Evolutionary conservation across 2,113 vertebrate species (phyloP).

Genomic region (human): GRCh38 chr12:68136501-68137000

Average conservation of each 20-base stretch:
- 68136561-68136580: background rate
- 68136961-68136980: background rate
- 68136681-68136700: background rate
- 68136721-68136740: background rate
- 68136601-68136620: background rate
- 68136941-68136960: background rate
- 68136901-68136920: background rate
- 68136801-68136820: background rate
- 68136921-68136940: background rate
- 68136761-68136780: background rate
- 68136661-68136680: background rate
- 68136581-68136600: background rate
- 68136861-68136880: background rate
- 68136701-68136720: background rate
- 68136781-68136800: background rate
- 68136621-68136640: background rate
- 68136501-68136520: background rate
- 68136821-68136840: background rate
- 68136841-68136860: background rate
- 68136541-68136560: background rate
- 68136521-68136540: background rate
- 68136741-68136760: background rate
- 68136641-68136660: background rate
- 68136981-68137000: background rate
- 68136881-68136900: background rate